phyloP scores from a whole-genome alignment of 1,140 invertebrate genomes.

The Drosophila mauritiana region DNA sequence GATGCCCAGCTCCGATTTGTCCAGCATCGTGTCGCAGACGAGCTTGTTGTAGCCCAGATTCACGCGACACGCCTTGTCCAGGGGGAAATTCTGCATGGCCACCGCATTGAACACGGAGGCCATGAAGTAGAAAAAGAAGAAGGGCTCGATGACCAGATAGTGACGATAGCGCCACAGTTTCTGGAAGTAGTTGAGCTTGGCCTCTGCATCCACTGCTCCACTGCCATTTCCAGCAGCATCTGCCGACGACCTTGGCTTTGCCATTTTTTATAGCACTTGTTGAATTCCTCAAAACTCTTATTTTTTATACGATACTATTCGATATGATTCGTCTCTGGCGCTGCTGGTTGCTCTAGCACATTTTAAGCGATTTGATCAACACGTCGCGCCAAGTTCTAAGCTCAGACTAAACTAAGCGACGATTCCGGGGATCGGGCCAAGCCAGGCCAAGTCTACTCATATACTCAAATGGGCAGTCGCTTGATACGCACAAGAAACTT shows the following conservation, averaged over 20 bases:
- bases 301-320: slow-evolving; percentile 15
- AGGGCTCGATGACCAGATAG: slow-evolving; percentile 85
- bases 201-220: slow-evolving; percentile 26
- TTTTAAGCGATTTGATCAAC: slow-evolving; percentile 60
- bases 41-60: slow-evolving; percentile 86
- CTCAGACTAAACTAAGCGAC: slow-evolving; percentile 55
- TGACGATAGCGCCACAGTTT: slow-evolving; percentile 74
- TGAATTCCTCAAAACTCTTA: slow-evolving; percentile 7
- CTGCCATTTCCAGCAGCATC: slow-evolving; percentile 10
- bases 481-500: slow-evolving; percentile 75
- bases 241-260: slow-evolving; percentile 47
- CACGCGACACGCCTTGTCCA: slow-evolving; percentile 88
- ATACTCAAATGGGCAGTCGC: slow-evolving; percentile 25
- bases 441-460: not conserved
- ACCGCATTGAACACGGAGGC: slow-evolving; percentile 85
- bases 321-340: not conserved
- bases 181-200: slow-evolving; percentile 71
- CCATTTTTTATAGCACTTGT: slow-evolving; percentile 33
- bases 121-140: slow-evolving; percentile 85
- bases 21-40: slow-evolving; percentile 87
- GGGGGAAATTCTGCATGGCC: slow-evolving; percentile 85
- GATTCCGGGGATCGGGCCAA: slow-evolving; percentile 15
- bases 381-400: slow-evolving; percentile 72
- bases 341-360: slow-evolving; percentile 28
- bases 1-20: slow-evolving; percentile 75